Conservation (phyloP, 2,113 vertebrate species). For the Paradisaea rubra region DNA sequence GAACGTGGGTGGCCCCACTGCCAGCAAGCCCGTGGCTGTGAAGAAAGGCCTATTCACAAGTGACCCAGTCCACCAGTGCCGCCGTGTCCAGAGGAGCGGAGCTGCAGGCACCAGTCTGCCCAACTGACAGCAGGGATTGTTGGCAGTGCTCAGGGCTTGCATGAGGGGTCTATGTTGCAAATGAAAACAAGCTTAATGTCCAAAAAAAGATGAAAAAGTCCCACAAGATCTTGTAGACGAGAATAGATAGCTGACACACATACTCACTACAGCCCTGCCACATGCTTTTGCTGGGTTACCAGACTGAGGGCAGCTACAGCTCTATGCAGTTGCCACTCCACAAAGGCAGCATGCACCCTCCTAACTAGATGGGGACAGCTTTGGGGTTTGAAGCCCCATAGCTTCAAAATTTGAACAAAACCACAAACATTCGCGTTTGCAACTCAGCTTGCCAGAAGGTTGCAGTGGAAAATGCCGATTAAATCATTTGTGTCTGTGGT, state of each 20-base stretch:
- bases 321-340: not conserved
- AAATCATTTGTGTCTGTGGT: not conserved
- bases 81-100: fast-evolving
- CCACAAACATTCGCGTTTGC: not conserved
- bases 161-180: not conserved
- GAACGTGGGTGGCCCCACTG: not conserved
- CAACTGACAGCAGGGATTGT: not conserved
- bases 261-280: not conserved
- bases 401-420: not conserved
- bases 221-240: not conserved
- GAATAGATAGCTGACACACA: not conserved
- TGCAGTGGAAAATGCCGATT: fast-evolving
- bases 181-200: not conserved
- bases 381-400: not conserved
- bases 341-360: not conserved
- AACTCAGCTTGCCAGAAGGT: not conserved
- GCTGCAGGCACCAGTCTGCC: not conserved
- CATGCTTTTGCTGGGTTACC: not conserved
- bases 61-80: fast-evolving
- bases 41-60: not conserved
- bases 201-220: not conserved
- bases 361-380: not conserved
- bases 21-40: not conserved
- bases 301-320: fast-evolving
- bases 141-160: fast-evolving